Evolutionary conservation across 2,888 invertebrate genomes (phyloP), one percentile per base, ranked within the genome.

Genomic region (Nephrotoma flavescens): DNA sequence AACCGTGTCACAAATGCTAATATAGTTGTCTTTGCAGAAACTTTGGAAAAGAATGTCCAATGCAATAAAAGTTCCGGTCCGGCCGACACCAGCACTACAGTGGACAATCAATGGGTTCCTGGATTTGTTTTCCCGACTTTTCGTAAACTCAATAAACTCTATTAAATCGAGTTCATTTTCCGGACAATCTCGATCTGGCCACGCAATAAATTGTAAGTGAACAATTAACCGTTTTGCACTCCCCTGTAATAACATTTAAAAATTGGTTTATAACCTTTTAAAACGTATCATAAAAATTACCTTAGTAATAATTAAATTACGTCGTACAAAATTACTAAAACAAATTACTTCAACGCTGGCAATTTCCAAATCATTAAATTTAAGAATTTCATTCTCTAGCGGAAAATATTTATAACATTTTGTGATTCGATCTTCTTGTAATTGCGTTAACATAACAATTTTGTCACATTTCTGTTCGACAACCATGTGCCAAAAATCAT

Each of bases 401-500:
- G 96, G 96, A 91, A 94, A 95, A 91, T 96, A 96, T 89, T 94
- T 93, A 89, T 94, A 93, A 89, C 95, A 95, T 90, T 95, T 95
- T 86, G 93, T 91, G 94, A 15, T 93, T 88, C 94, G 94, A 88
- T 93, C 93, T 91, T 96, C 96, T 0, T 94, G 91, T 87, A 95
- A 93, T 88, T 94, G 93, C 0, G 96, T 95, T 4, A 96, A 92
- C 95, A 96, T 96, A 0, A 95, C 94, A 88, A 96, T 94, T 12
- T 95, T 91, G 45, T 93, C 92, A 0, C 95, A 93, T 88, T 94
- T 93, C 89, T 95, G 94, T 89, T 96, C 95, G 89, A 95, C 92
- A 15, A 95, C 91, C 95, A 96, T 95, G 88, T 94, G 93, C 96
- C 96, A 96, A 90, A 96, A 96, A 90, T 96, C 95, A 88, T 93